Percentiles rank a stretch among this genome's conserved stretches.
Evolutionary conservation across 2,888 invertebrate species (phyloP).

Genomic region (Perdita meconis): DNA sequence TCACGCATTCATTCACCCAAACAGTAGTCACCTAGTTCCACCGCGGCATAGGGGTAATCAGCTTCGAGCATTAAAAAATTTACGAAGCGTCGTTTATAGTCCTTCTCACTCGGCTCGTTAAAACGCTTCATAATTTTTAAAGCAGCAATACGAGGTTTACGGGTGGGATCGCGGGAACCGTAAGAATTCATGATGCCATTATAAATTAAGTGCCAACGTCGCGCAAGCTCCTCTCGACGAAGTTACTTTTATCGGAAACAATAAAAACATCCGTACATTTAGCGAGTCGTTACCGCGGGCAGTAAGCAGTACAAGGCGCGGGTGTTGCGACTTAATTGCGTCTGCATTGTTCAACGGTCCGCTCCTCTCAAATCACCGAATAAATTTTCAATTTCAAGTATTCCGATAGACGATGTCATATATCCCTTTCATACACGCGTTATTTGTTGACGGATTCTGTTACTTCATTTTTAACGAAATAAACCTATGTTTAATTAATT

Average conservation of each 20-base stretch:
- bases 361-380: conserved; percentile 2
- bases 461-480: neutral
- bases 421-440: neutral
- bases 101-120: neutral
- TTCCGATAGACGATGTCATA: neutral
- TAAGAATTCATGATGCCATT: conserved; percentile 42
- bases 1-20: neutral
- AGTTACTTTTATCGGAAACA: conserved; percentile 25
- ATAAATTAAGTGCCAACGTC: conserved; percentile 27
- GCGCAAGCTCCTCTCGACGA: conserved; percentile 2
- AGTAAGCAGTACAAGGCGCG: conserved; percentile 36
- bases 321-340: conserved; percentile 49
- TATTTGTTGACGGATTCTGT: neutral
- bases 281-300: conserved; percentile 25
- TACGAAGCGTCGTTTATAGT: conserved; percentile 2
- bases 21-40: neutral
- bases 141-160: conserved; percentile 15
- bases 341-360: conserved; percentile 25
- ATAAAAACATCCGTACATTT: conserved; percentile 46
- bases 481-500: neutral
- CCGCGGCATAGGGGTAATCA: neutral
- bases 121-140: conserved; percentile 29
- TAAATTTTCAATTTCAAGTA: neutral
- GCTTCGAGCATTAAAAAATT: neutral
- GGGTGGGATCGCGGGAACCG: neutral